phyloP scores from a whole-genome alignment of 2,888 invertebrate species.

The Catocala sponsa region DNA sequence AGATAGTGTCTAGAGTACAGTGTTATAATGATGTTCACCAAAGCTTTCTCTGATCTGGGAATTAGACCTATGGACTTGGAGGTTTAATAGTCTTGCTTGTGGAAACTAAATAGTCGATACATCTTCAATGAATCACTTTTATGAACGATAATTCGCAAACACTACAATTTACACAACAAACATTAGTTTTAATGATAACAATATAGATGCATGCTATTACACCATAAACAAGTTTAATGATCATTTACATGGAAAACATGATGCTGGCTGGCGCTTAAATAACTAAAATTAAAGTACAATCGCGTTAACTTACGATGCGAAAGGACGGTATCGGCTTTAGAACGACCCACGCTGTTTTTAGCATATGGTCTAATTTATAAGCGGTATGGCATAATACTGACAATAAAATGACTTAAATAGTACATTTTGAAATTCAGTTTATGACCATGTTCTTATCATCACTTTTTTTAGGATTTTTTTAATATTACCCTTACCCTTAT shows the following conservation, averaged over 20 bases:
- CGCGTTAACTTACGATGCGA: conserved; percentile 62
- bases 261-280: conserved; percentile 55
- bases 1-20: too few relatives aligned
- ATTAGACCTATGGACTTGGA: too few relatives aligned
- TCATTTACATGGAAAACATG: conserved; percentile 51
- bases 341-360: conserved; percentile 60
- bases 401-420: background rate
- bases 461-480: too few relatives aligned
- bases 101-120: too few relatives aligned
- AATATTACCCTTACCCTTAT: too few relatives aligned
- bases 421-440: too few relatives aligned
- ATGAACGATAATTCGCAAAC: conserved; percentile 23
- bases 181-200: conserved; percentile 25
- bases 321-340: conserved; percentile 63
- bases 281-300: conserved; percentile 66
- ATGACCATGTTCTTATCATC: too few relatives aligned
- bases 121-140: background rate
- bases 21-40: too few relatives aligned
- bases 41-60: too few relatives aligned
- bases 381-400: background rate
- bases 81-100: too few relatives aligned
- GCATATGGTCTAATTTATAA: conserved; percentile 26
- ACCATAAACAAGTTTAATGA: conserved; percentile 47
- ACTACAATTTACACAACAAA: conserved; percentile 14
- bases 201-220: conserved; percentile 23